Base-by-base conservation (phyloP, 1,140 invertebrate species). In the Globodera rostochiensis region DNA sequence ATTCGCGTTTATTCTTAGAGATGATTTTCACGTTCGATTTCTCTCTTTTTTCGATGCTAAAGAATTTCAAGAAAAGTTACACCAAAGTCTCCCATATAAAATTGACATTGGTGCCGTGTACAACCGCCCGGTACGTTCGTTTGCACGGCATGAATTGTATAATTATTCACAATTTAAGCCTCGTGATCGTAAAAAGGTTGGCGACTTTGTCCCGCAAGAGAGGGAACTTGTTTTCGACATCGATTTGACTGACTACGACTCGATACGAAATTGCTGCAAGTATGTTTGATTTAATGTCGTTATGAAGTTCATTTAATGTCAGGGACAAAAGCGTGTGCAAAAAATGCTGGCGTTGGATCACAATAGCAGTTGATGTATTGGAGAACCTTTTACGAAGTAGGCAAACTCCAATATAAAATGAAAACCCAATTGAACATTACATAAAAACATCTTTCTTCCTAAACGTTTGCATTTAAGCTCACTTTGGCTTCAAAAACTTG, bases 221-320 rank as follows among this genome's bases (percentile, higher is more conserved):
- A 94, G 95, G 90, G 98, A 99, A 92, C 91, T 98, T 15, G 95
- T 99, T 3, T 97, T 99, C 92, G 98, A 99, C 93, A 99, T 99
- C 88, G 97, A 99, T 93, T 95, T 99, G 93, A 98, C 97, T 73
- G 98, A 99, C 92, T 99, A 99, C 91, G 97, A 99, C 93, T 95
- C 97, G 89, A 93, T 99, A 3, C 92, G 97, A 90, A 94, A 92
- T 74, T 98, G 96, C 90, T 92, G 92, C 86, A 90, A 88, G 91
- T 92, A 86, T 86, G 90, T 73, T 4, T 53, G 3, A 7, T 79
- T 79, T 21, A 4, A 15, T 0, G 21, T 70, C 9, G n/a, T 25
- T 70, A 13, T 8, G 66, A 4, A 64, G 6, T 57, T 36, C 19
- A 49, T 86, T 64, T 75, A 9, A 86, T 6, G 46, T 80, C 21